Conservation (phyloP, 2,113 vertebrate genomes). For the Tenebrosternarchus preto region DNA sequence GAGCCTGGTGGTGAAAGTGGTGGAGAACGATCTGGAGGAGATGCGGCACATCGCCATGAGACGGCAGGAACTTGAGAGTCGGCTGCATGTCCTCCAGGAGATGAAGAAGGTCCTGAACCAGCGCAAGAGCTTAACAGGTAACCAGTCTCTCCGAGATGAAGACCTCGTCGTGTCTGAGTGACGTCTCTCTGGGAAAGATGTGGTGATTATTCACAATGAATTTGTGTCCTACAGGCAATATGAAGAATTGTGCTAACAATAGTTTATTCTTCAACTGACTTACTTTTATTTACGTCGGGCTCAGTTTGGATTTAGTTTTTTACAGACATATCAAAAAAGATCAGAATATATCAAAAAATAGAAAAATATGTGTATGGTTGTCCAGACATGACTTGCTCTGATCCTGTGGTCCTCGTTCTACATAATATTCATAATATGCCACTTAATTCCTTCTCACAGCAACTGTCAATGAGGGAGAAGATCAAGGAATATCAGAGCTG, state of each 20-base stretch:
- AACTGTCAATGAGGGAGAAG: background rate
- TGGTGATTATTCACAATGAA: background rate
- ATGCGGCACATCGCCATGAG: slow-evolving; percentile 42
- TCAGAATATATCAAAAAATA: too few species aligned
- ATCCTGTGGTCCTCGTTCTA: slow-evolving; percentile 11
- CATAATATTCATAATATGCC: background rate
- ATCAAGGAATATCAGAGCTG: slow-evolving; percentile 28
- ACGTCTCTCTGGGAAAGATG: too few species aligned
- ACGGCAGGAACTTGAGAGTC: slow-evolving; percentile 55
- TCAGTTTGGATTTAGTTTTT: background rate
- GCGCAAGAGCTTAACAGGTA: slow-evolving; percentile 28
- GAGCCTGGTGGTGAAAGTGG: background rate
- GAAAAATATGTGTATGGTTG: too few species aligned
- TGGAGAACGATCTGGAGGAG: background rate
- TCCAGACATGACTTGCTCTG: background rate
- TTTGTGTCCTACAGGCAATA: background rate
- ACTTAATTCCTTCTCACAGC: background rate
- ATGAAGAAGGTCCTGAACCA: slow-evolving; percentile 32
- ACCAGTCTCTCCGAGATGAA: slow-evolving; percentile 17
- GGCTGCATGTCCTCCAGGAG: slow-evolving; percentile 48
- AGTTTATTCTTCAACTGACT: background rate
- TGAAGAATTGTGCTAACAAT: background rate
- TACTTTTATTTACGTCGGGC: background rate
- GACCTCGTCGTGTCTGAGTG: background rate
- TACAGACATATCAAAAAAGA: too few species aligned